Percentiles rank a stretch among this genome's conserved stretches.
Conservation (phyloP, 2,797 vertebrate genomes). For the Danio albolineatus region DNA sequence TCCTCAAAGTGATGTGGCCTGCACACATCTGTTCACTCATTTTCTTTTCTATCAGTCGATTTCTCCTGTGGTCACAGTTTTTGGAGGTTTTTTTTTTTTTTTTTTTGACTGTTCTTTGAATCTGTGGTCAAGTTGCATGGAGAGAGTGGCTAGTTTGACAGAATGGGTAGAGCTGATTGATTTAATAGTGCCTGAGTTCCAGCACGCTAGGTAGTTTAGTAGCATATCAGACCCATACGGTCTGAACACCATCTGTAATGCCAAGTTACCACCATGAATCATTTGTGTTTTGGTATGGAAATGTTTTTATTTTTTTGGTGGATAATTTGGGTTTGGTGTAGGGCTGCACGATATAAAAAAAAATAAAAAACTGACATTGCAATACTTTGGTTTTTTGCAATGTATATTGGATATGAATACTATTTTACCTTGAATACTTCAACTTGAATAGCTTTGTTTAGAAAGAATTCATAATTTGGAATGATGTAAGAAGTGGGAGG, state of each 20-base stretch:
- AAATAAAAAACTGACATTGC: no score
- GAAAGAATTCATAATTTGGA: no score
- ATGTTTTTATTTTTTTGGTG: constrained; percentile 45
- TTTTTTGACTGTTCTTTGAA: constrained; percentile 59
- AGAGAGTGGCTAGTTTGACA: constrained; percentile 69
- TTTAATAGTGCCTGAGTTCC: constrained; percentile 43
- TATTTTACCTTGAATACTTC: no score
- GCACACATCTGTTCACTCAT: constrained; percentile 52
- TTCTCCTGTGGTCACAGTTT: constrained; percentile 37
- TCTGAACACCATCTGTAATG: constrained; percentile 49
- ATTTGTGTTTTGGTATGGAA: constrained; percentile 52
- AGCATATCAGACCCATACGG: constrained; percentile 40
- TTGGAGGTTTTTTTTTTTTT: constrained; percentile 51
- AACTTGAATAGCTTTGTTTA: no score
- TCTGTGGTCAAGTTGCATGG: constrained; percentile 71
- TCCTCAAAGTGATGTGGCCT: constrained; percentile 56
- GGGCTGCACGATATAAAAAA: no score
- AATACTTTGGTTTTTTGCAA: no score
- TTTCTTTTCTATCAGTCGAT: constrained; percentile 46
- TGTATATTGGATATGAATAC: no score
- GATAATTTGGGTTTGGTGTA: constrained; percentile 3
- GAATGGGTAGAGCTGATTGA: constrained; percentile 62
- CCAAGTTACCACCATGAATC: constrained; percentile 53
- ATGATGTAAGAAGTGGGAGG: no score
- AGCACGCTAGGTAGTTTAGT: constrained; percentile 44